Base-by-base conservation (phyloP, 2,888 invertebrate species). In the Mechanitis mazaeus region DNA sequence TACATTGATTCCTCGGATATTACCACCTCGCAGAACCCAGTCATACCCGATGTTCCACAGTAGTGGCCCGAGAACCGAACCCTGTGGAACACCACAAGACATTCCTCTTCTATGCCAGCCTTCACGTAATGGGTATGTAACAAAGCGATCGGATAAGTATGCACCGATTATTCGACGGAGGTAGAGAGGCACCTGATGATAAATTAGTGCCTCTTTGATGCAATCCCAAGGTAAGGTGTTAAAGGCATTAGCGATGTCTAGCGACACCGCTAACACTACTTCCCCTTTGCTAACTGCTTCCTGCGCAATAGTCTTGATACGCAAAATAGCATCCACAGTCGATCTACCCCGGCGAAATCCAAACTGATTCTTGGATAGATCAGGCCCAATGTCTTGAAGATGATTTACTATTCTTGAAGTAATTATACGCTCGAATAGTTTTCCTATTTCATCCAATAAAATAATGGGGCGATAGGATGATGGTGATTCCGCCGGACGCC, bases 211-310 rank as follows among this genome's bases (percentile, higher is more conserved):
- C 56, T 67, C 68, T 58, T n/a, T 33, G 2, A 76, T 72, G 3
- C 60, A 53, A 1, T 20, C 20, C 20, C 20, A 20, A 20, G 20
- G 20, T 20, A 20, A 20, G 20, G 20, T 20, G 20, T 20, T 11
- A 28, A 72, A 74, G 1, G 70, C 69, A 45, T 72, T 72, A 47
- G 64, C 62, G 3, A 72, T 72, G 28, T 72, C 72, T 0, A 72
- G 12, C 0, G 67, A 68, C 2, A 71, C 63, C 20, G 68, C 71
- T 55, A 72, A n/a, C 7, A 65, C 56, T 12, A 64, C 67, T 12
- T 61, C 67, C 0, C 69, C 69, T 31, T 12, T 54, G 7, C 47
- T 7, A 3, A 61, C 50, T 2, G 65, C 67, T 20, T 60, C 55
- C 20, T 62, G 60, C 28, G 59, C n/a, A 1, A 61, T 12, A 0